Percentiles rank a stretch among this genome's conserved stretches.
phyloP scores from a whole-genome alignment of 2,797 vertebrate genomes.

The Mus caroli region DNA sequence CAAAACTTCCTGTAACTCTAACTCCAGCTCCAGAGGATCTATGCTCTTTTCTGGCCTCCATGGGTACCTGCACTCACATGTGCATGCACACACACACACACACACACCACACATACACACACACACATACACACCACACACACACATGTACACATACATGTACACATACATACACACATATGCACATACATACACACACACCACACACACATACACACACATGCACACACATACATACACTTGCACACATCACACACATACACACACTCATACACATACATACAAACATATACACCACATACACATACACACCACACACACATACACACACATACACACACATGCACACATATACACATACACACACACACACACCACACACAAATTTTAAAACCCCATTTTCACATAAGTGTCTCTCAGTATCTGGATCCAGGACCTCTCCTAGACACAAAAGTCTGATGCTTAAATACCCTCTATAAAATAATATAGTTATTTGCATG shows the following conservation, averaged over 20 bases:
- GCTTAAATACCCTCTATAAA: neutral
- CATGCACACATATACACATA: neutral
- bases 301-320: neutral
- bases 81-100: neutral
- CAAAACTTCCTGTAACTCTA: neutral
- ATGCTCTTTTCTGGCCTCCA: neutral
- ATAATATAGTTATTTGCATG: neutral
- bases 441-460: neutral
- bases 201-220: rapidly evolving
- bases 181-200: neutral
- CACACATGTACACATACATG: neutral
- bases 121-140: neutral
- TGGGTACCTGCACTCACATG: neutral
- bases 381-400: neutral
- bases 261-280: neutral
- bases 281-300: neutral
- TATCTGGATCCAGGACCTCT: neutral
- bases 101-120: neutral
- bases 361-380: neutral
- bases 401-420: neutral
- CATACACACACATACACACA: too few species aligned
- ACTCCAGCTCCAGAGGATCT: neutral
- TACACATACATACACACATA: neutral
- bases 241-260: neutral
- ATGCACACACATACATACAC: neutral